Conservation (phyloP, 2,797 vertebrate genomes). For the Pangasius mekongensis region DNA sequence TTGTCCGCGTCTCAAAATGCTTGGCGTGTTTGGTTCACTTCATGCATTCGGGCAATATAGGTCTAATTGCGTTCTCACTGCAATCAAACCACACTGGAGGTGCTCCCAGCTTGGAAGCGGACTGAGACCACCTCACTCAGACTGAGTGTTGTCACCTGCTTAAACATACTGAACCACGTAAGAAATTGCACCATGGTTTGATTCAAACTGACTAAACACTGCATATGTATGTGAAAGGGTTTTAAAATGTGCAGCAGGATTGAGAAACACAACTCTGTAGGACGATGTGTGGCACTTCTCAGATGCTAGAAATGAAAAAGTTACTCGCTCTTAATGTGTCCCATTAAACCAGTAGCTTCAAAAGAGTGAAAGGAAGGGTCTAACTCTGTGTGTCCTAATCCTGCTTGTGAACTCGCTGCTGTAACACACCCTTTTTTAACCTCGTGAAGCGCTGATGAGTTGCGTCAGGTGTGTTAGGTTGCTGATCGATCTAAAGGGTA, state of each 20-base stretch:
- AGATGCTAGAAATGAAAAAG: neutral
- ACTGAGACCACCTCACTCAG: neutral
- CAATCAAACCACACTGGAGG: neutral
- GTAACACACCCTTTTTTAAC: slow-evolving; percentile 4
- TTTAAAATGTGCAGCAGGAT: neutral
- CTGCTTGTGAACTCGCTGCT: neutral
- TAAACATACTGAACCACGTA: no score
- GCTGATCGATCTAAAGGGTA: neutral
- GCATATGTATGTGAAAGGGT: neutral
- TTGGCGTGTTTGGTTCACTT: neutral
- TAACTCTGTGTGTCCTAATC: neutral
- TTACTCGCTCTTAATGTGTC: no score
- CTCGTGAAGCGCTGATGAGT: neutral
- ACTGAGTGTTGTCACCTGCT: neutral
- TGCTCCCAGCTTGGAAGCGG: neutral
- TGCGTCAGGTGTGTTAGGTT: neutral
- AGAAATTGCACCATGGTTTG: neutral
- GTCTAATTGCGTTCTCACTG: neutral
- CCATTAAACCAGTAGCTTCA: neutral
- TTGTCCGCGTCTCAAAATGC: neutral
- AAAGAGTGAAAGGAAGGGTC: neutral
- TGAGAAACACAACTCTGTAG: neutral
- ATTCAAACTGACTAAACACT: neutral
- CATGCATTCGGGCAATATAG: no score
- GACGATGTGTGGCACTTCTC: no score